Percentiles rank a stretch among this genome's conserved stretches.
These are phyloP conservation scores for Dolichopus griseipennis DNA, from an alignment of 2,888 invertebrate species.

Conservation along the genomic window DNA sequence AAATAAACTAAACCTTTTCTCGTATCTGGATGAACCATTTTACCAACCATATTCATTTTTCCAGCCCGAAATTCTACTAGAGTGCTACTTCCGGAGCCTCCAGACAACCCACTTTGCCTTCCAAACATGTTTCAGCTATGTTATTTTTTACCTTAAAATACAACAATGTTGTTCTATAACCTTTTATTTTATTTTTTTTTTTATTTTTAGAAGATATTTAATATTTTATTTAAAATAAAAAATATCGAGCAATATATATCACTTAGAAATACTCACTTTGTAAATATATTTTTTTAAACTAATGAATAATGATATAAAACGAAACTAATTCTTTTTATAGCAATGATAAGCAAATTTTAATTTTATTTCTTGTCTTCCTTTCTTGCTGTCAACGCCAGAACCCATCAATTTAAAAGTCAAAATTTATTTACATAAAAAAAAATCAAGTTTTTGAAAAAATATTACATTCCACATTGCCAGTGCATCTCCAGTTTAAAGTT, in stretches of 20 bases:
- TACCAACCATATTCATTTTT: conserved; percentile 82
- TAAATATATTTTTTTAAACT: background rate
- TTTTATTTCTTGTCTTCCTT: background rate
- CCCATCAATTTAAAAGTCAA: too few relatives aligned
- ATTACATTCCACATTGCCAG: too few relatives aligned
- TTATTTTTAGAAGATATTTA: too few relatives aligned
- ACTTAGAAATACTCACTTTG: too few relatives aligned
- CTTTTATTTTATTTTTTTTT: too few relatives aligned
- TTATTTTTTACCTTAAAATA: background rate
- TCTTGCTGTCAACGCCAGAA: background rate
- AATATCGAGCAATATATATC: too few relatives aligned
- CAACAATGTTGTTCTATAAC: too few relatives aligned
- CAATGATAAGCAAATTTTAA: conserved; percentile 1
- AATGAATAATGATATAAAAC: background rate
- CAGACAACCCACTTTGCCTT: conserved; percentile 55
- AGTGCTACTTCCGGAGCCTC: conserved; percentile 71
- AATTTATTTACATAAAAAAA: too few relatives aligned
- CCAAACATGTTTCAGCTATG: conserved; percentile 37
- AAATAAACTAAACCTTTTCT: conserved; percentile 92
- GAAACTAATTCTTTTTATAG: background rate
- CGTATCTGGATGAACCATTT: conserved; percentile 89
- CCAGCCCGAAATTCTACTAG: conserved; percentile 93
- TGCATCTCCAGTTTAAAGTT: too few relatives aligned
- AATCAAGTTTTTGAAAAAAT: too few relatives aligned
- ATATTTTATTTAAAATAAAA: too few relatives aligned